These are phyloP conservation scores for Aphodius granarius DNA, from an alignment of 2,888 invertebrate genomes.

Conservation along the genomic window DNA sequence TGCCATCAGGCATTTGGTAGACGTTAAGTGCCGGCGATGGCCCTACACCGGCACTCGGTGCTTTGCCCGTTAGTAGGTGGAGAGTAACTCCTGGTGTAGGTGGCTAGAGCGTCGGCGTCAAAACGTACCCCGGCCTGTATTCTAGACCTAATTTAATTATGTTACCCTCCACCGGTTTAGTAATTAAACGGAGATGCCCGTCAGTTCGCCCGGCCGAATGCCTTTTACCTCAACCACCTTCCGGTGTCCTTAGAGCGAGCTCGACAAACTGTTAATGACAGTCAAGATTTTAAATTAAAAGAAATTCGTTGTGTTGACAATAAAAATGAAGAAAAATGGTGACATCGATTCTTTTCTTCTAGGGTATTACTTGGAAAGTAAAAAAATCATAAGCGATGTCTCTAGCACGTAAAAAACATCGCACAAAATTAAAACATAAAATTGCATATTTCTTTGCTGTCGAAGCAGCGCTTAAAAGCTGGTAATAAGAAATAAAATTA, in stretches of 20 bases:
- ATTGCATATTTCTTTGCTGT: no score
- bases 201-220: slow-evolving; percentile 12
- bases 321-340: background rate
- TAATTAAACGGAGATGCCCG: slow-evolving; percentile 45
- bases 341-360: background rate
- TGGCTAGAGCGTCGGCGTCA: background rate
- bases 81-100: background rate
- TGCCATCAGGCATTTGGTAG: background rate
- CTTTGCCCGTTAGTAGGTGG: background rate
- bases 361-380: no score
- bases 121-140: slow-evolving; percentile 30
- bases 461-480: no score
- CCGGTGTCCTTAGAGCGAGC: background rate
- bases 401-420: no score
- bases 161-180: slow-evolving; percentile 38
- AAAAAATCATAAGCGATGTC: no score
- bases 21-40: background rate
- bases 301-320: background rate
- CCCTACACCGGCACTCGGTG: background rate
- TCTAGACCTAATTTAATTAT: slow-evolving; percentile 45
- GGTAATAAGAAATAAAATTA: no score
- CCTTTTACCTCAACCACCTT: slow-evolving; percentile 12
- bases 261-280: background rate
- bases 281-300: background rate
- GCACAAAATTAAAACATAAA: no score